Evolutionary conservation across 2,888 invertebrate species (phyloP), one percentile per base, ranked within the genome.

Genomic region (Sarcophaga subvicina): DNA sequence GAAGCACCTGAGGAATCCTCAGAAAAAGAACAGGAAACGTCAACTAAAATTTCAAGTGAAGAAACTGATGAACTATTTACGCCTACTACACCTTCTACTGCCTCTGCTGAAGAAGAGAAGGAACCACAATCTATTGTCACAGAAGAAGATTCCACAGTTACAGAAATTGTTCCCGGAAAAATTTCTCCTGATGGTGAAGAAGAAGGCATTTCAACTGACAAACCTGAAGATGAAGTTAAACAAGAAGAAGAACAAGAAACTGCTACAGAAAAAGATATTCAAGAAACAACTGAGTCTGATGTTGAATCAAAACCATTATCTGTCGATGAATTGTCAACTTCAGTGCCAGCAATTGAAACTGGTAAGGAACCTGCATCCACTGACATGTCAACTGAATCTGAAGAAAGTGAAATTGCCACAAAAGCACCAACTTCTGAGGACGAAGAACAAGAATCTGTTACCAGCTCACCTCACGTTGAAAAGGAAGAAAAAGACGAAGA

Each of bases 341-440:
- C 67, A 47, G 11, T 10, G 4, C 67, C 67, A 59, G 59, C 73
- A 20, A 70, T 47, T 59, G 67, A 82, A 73, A 37, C 10, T 80
- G 83, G 85, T 78, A 66, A 80, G 88, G 87, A 89, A 88, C 81
- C 90, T 88, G 83, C 90, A 17, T 45, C 79, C 8, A 73, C 59
- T 22, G 72, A 77, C 60, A 47, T 22, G 27, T 60, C 72, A 12
- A 6, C 17, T 37, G 49, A 81, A 66, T 54, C 20, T 14, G 62
- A 45, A 47, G 64, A 70, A 59, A 54, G 12, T 27, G 67, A 72
- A 54, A 60, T 5, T 17, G 47, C 14, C 54, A 77, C 60, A 54
- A 22, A 63, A 20, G 8, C 25, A 10, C 66, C 86, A 17, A 47
- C 8, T 12, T 12, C 64, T 17, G n/a, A 8, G 62, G 45, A 54